These are phyloP conservation scores for Thamnophis elegans DNA, from an alignment of 2,797 vertebrate genomes.

Conservation along the genomic window DNA sequence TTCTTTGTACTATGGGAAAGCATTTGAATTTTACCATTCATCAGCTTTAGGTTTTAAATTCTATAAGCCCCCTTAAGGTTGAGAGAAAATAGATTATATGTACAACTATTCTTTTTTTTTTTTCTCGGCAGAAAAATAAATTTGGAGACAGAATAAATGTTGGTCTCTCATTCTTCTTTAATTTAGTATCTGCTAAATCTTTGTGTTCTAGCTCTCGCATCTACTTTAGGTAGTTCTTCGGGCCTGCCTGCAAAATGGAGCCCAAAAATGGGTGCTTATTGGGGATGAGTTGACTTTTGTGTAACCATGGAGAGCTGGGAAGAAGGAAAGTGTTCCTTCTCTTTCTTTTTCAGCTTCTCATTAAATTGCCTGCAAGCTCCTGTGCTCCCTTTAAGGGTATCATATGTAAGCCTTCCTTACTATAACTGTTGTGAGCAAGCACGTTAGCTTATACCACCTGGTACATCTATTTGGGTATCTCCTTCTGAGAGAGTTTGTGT, in stretches of 20 bases:
- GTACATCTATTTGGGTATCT: not conserved
- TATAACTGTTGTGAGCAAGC: not conserved
- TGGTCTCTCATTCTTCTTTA: not conserved
- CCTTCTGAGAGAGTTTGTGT: not conserved
- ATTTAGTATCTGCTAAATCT: not conserved
- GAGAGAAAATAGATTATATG: not conserved
- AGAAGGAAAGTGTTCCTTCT: not conserved
- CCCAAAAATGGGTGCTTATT: constrained; percentile 17
- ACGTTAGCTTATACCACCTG: not conserved
- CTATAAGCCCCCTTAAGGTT: not conserved
- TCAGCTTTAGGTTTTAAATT: not conserved
- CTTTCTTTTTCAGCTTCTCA: not conserved
- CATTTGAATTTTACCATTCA: not conserved
- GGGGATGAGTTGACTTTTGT: not conserved
- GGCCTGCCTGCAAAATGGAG: constrained; percentile 17
- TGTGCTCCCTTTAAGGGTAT: not conserved
- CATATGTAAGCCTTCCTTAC: not conserved
- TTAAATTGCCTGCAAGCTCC: not conserved
- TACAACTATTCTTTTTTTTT: not conserved
- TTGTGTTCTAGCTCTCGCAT: not conserved
- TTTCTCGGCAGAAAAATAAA: not conserved
- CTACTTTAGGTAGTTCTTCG: not conserved
- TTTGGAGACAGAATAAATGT: not conserved
- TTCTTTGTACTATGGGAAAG: not conserved
- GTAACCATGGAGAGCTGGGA: not conserved